phyloP scores from a whole-genome alignment of 2,888 invertebrate genomes.

The Papilio elwesi region DNA sequence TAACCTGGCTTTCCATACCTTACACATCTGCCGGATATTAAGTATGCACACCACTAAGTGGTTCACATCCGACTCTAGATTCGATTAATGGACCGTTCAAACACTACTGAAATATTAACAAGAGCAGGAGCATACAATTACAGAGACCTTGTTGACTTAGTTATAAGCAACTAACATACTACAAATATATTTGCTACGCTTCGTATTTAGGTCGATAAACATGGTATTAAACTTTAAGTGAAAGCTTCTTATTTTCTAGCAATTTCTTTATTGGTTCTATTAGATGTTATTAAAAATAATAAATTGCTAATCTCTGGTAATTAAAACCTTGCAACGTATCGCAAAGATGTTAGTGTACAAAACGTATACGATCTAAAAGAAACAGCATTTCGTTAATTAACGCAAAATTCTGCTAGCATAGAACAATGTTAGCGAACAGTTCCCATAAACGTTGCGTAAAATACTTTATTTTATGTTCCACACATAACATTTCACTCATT shows the following conservation, averaged over 20 bases:
- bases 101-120: slow-evolving; percentile 38
- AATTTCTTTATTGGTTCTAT: no score
- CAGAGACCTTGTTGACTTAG: slow-evolving; percentile 36
- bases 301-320: background rate
- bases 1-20: background rate
- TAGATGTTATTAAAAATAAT: background rate
- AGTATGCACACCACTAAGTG: slow-evolving; percentile 35
- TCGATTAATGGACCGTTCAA: slow-evolving; percentile 38
- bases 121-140: slow-evolving; percentile 28
- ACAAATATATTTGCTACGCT: background rate
- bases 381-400: slow-evolving; percentile 22
- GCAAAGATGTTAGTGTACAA: background rate
- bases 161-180: background rate
- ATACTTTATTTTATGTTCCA: slow-evolving; percentile 19
- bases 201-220: background rate
- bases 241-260: no score
- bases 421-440: background rate
- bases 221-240: background rate
- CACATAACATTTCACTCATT: slow-evolving; percentile 2
- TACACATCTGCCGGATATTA: slow-evolving; percentile 32
- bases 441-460: slow-evolving; percentile 14
- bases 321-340: background rate
- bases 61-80: slow-evolving; percentile 38
- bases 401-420: slow-evolving; percentile 14
- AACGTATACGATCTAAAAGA: background rate